Percentiles rank a stretch among this genome's conserved stretches.
Evolutionary conservation across 2,797 vertebrate species (phyloP).

Genomic region (Arctocebus calabarensis): DNA sequence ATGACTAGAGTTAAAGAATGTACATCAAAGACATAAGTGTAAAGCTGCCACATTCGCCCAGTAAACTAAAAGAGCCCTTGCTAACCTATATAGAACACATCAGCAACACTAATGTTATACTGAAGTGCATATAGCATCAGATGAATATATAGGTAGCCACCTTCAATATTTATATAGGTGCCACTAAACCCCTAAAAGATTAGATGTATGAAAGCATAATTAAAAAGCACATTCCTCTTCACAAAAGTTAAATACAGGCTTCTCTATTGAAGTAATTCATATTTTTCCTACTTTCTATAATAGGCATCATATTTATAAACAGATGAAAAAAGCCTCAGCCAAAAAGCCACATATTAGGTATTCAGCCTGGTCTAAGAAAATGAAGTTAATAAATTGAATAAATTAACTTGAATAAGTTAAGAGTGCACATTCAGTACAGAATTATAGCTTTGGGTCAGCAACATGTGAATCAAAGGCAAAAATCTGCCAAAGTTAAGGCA

Average conservation of each 20-base stretch:
- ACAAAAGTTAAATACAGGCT: conserved; percentile 59
- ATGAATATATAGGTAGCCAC: conserved; percentile 4
- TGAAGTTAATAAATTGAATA: conserved; percentile 77
- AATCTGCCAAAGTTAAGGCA: conserved; percentile 72
- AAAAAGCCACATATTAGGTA: conserved; percentile 64
- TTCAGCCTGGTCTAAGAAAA: conserved; percentile 67
- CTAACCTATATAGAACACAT: not conserved
- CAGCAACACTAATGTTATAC: conserved; percentile 25
- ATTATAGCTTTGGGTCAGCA: conserved; percentile 80
- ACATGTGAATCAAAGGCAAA: conserved; percentile 80
- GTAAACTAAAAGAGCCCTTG: conserved; percentile 35
- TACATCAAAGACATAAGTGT: conserved; percentile 29
- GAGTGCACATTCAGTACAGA: conserved; percentile 72
- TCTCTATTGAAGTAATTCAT: conserved; percentile 66
- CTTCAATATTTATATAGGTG: conserved; percentile 4
- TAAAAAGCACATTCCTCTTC: conserved; percentile 73
- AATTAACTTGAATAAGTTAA: conserved; percentile 72
- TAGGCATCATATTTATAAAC: conserved; percentile 66
- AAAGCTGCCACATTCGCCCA: conserved; percentile 21
- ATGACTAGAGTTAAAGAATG: conserved; percentile 29
- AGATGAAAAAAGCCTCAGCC: conserved; percentile 67
- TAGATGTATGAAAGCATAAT: conserved; percentile 55
- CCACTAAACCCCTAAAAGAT: conserved; percentile 40
- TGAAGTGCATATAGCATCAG: not conserved
- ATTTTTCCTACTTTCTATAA: conserved; percentile 63